Conservation (phyloP, 2,888 invertebrate genomes). For the Hydropsyche betteni region DNA sequence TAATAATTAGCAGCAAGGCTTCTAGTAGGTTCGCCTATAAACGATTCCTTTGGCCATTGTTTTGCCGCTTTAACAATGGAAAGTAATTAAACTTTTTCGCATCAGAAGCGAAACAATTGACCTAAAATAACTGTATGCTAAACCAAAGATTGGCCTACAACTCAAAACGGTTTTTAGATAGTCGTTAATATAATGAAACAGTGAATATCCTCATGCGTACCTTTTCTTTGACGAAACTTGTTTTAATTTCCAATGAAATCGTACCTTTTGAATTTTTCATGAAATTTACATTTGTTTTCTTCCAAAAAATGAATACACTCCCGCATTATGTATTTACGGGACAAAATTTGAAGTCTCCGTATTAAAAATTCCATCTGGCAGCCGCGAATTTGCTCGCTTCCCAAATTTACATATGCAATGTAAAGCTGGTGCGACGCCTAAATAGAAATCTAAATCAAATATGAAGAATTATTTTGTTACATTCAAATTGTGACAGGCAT, state of each 20-base stretch:
- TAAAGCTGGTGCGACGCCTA: neutral
- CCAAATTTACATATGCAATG: conserved; percentile 15
- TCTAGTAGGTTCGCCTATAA: too few species aligned
- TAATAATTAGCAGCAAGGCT: too few species aligned
- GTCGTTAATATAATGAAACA: too few species aligned
- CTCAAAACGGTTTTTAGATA: too few species aligned
- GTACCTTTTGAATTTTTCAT: neutral
- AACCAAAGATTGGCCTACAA: too few species aligned
- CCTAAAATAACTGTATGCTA: too few species aligned
- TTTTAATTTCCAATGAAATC: neutral
- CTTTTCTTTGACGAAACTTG: too few species aligned
- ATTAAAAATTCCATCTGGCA: conserved; percentile 29
- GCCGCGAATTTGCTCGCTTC: conserved; percentile 7
- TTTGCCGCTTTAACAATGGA: too few species aligned
- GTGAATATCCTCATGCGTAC: too few species aligned
- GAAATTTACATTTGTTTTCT: neutral
- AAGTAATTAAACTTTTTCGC: too few species aligned
- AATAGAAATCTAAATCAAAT: neutral
- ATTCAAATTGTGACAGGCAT: neutral
- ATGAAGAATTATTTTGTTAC: conserved; percentile 6
- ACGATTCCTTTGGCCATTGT: too few species aligned
- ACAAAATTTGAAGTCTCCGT: neutral
- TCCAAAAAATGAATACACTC: neutral
- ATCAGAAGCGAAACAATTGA: too few species aligned
- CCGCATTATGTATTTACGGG: neutral